phyloP scores from a whole-genome alignment of 2,888 invertebrate species.

The Macrosiphum euphorbiae region DNA sequence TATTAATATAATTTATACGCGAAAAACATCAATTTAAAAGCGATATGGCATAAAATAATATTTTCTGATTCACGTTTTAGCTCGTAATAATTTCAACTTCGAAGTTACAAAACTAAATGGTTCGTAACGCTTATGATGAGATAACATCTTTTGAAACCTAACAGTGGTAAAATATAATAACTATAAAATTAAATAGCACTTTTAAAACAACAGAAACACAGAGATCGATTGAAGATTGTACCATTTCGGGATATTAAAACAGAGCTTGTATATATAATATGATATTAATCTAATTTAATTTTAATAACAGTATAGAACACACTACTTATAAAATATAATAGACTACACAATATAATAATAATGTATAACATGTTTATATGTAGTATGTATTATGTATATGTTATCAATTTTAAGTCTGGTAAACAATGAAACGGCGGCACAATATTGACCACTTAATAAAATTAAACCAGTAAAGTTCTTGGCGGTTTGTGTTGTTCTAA shows the following conservation, averaged over 20 bases:
- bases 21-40: not conserved
- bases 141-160: not conserved
- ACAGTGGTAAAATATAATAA: not conserved
- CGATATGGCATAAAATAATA: not conserved
- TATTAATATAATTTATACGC: not conserved
- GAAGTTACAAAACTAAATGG: not conserved
- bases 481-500: not conserved
- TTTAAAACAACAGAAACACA: not conserved
- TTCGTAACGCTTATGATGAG: not conserved
- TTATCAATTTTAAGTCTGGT: not conserved
- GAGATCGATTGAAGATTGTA: not conserved
- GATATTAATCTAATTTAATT: not conserved
- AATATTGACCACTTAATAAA: constrained; percentile 24
- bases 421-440: not conserved
- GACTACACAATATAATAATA: not conserved
- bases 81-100: not conserved
- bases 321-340: not conserved
- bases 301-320: not conserved
- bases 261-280: not conserved
- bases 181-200: not conserved
- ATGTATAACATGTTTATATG: not conserved
- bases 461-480: constrained; percentile 24
- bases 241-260: not conserved
- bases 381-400: not conserved
- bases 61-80: not conserved